Conservation (phyloP, 2,797 vertebrate genomes). For the Lepilemur ruficaudatus region DNA sequence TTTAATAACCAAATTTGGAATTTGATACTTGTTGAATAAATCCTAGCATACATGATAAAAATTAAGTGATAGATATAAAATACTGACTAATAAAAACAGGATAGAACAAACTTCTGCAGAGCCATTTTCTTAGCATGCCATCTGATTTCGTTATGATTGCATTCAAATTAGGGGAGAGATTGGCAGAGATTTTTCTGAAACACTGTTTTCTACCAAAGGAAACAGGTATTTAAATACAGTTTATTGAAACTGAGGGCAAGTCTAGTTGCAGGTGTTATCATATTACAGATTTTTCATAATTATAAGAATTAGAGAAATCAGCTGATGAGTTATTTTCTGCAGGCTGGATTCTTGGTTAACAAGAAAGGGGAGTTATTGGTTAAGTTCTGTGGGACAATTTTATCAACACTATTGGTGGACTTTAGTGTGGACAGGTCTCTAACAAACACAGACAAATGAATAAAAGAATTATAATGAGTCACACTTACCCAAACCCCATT, state of each 20-base stretch:
- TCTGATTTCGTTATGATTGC: background rate
- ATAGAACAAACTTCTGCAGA: background rate
- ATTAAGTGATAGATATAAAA: background rate
- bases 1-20: background rate
- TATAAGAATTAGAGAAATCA: background rate
- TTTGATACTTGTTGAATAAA: background rate
- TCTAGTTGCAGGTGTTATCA: background rate
- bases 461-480: background rate
- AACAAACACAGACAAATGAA: background rate
- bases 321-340: background rate
- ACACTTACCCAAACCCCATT: background rate
- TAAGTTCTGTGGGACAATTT: background rate
- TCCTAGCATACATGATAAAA: background rate
- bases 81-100: background rate
- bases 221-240: background rate
- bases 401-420: background rate
- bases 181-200: background rate
- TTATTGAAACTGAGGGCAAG: background rate
- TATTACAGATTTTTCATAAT: background rate
- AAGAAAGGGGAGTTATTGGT: background rate
- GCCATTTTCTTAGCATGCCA: background rate
- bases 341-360: background rate
- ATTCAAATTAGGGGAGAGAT: constrained; percentile 41
- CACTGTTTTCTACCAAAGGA: background rate
- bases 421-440: background rate